Conservation (phyloP, 1,140 invertebrate species). For the Dendroctonus valens region DNA sequence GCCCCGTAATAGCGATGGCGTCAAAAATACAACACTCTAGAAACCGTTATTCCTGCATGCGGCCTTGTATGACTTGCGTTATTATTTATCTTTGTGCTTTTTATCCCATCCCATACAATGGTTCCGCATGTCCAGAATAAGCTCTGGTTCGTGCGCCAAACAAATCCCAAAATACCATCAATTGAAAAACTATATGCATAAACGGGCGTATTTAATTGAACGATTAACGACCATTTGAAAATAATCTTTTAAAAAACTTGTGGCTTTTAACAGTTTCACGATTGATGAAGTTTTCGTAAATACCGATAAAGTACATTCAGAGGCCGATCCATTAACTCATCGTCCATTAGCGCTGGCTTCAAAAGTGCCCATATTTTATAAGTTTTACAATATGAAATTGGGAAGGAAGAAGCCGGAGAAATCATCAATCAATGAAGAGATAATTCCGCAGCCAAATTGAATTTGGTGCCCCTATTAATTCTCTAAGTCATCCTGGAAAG, state of each 20-base stretch:
- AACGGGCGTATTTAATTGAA: slow-evolving; percentile 2
- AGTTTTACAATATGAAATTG: slow-evolving; percentile 13
- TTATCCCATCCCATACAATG: too few relatives aligned
- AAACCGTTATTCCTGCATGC: too few relatives aligned
- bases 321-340: slow-evolving; percentile 24
- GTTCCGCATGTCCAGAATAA: too few relatives aligned
- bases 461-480: slow-evolving; percentile 22
- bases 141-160: too few relatives aligned
- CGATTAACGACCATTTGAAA: background rate
- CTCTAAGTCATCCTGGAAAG: slow-evolving; percentile 18
- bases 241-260: slow-evolving; percentile 6
- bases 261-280: slow-evolving; percentile 9
- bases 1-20: too few relatives aligned
- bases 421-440: slow-evolving; percentile 28
- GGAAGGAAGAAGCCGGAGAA: slow-evolving; percentile 9
- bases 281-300: slow-evolving; percentile 27
- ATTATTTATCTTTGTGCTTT: too few relatives aligned
- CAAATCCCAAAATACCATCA: too few relatives aligned
- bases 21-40: too few relatives aligned
- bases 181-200: too few relatives aligned
- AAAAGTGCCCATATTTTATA: slow-evolving; percentile 19
- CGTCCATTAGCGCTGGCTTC: slow-evolving; percentile 4
- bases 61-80: too few relatives aligned
- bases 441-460: slow-evolving; percentile 20
- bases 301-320: slow-evolving; percentile 15